phyloP scores from a whole-genome alignment of 2,113 vertebrate genomes.

The Thalassarche chlororhynchos region DNA sequence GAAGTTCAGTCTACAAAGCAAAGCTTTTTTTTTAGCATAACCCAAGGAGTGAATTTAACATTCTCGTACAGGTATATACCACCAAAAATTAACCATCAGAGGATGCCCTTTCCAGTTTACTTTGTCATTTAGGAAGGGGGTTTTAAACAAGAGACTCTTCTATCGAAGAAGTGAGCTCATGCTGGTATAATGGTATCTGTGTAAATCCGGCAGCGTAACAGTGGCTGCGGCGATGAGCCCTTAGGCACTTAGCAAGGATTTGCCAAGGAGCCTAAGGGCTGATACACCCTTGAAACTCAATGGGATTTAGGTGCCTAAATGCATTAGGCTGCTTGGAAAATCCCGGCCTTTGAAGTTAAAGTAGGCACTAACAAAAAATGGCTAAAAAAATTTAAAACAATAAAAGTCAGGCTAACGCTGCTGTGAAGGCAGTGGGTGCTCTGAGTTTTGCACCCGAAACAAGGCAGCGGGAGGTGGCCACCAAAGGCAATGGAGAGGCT shows the following conservation, averaged over 20 bases:
- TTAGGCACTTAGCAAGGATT: slow-evolving; percentile 6
- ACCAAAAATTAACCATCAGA: background rate
- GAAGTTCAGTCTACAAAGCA: background rate
- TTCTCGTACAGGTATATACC: background rate
- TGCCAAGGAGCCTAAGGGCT: slow-evolving; percentile 25
- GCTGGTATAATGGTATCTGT: background rate
- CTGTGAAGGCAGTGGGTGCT: background rate
- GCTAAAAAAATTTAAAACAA: background rate
- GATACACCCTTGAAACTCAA: slow-evolving; percentile 12
- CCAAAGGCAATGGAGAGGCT: background rate
- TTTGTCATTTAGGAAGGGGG: background rate
- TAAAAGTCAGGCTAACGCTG: background rate
- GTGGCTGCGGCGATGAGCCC: background rate
- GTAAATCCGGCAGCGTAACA: background rate
- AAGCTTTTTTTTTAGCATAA: background rate
- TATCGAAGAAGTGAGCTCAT: background rate
- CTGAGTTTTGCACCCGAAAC: fast-evolving
- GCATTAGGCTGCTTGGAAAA: slow-evolving; percentile 25
- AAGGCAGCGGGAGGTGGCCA: background rate
- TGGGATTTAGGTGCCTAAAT: slow-evolving; percentile 48
- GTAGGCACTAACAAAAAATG: background rate
- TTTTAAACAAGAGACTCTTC: background rate
- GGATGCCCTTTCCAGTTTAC: background rate
- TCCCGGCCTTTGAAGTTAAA: slow-evolving; percentile 11
- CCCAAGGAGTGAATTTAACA: background rate